Evolutionary conservation across 92 coral and sea anemone genomes (phyloP).

Genomic region (Muricea muricata): DNA sequence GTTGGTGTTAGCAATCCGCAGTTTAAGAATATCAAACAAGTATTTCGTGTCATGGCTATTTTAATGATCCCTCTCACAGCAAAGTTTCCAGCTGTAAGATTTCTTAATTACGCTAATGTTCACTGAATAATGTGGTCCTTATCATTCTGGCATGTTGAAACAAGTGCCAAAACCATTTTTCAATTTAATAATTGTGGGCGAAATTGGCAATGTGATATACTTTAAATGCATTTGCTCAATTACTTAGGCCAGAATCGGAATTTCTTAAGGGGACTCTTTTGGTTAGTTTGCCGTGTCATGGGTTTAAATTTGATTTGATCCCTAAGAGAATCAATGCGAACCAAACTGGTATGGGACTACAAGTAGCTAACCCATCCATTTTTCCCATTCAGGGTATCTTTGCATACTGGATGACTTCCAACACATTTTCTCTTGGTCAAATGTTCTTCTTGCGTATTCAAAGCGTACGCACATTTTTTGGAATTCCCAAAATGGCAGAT

Average conservation of each 20-base stretch:
- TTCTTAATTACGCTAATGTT: not conserved
- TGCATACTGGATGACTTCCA: constrained; percentile 92
- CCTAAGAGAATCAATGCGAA: too few species aligned
- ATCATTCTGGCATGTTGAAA: too few species aligned
- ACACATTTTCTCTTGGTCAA: constrained; percentile 84
- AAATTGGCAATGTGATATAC: too few species aligned
- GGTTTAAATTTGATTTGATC: too few species aligned
- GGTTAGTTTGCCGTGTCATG: too few species aligned
- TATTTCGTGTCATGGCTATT: constrained; percentile 79
- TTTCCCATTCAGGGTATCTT: constrained; percentile 71
- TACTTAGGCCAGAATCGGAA: too few species aligned
- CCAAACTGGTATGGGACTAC: too few species aligned
- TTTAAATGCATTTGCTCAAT: too few species aligned
- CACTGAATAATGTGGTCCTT: not conserved
- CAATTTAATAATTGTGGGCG: too few species aligned
- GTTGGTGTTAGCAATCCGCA: constrained; percentile 85
- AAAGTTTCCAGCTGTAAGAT: constrained; percentile 90
- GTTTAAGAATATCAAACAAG: constrained; percentile 83
- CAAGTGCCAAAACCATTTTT: too few species aligned
- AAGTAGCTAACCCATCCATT: not conserved
- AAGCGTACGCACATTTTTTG: constrained; percentile 74
- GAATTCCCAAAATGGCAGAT: constrained; percentile 90
- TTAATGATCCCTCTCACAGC: constrained; percentile 89
- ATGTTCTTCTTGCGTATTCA: constrained; percentile 62
- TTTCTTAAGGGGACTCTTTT: too few species aligned